Base-by-base conservation (phyloP, 2,113 vertebrate species). In the Limanda limanda region DNA sequence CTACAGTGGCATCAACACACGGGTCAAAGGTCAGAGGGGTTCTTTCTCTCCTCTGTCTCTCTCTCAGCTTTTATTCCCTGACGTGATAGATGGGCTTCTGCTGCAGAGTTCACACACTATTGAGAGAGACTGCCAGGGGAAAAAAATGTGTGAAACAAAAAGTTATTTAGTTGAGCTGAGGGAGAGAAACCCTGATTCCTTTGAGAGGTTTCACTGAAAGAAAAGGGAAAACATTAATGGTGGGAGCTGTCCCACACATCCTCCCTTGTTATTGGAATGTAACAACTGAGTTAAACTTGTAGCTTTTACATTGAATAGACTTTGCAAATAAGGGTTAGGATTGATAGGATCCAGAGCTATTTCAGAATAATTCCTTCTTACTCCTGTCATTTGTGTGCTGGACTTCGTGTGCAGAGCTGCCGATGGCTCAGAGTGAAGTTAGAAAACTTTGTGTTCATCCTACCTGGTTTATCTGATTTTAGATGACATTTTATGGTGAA, bases 61-160 rank as follows among this genome's bases (percentile, higher is more conserved):
- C 18, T 15, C 18, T 63, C 7, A 12, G 73, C 67, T 65, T 67
- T 74, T 59, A 13, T 51, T 21, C 66, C 18, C 21, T 57, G 83
- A 81, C 47, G 5, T 76, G 86, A 83, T 61, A 42, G 71, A 76
- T 88, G 77, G 70, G 57, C 62, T 66, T 3, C 62, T 25, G 68
- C 68, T 61, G 23, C 51, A 72, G 13, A 54, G 14, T 18, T 71
- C 56, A 10, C 57, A 60, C 59, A 17, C 71, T 62, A 58, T 66
- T 54, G 31, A 72, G 24, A 62, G 58, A 62, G 52, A 31, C 54
- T 40, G 62, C 52, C 27, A 27, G 12, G 15, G 11, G 17, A 69
- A 27, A 58, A 12, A 31, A 55, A n/a, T 23, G 54, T 23, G 54
- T 18, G 18, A 9, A 69, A 67, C 68, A 54, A 79, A 67, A 73